Evolutionary conservation across 2,113 vertebrate species (phyloP).

Genomic region (Calonectris borealis): DNA sequence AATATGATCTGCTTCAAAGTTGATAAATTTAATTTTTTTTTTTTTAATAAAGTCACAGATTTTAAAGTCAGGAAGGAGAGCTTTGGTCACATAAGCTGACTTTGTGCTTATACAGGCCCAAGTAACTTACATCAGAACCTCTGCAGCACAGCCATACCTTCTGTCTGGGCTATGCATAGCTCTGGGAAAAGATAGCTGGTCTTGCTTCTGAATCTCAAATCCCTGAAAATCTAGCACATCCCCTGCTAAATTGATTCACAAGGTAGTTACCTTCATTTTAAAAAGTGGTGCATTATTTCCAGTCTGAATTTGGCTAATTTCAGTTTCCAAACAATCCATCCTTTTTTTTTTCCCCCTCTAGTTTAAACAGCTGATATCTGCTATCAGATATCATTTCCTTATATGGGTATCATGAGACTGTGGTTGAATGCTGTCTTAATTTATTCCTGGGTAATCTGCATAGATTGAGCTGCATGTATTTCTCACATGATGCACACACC

Average conservation of each 20-base stretch:
- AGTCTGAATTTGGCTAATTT: not conserved
- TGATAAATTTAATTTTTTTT: not conserved
- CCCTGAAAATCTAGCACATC: not conserved
- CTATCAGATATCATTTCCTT: not conserved
- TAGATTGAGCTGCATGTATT: not conserved
- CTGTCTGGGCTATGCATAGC: not conserved
- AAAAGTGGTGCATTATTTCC: not conserved
- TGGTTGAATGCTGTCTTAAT: not conserved
- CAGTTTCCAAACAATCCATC: not conserved
- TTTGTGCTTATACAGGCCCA: not conserved
- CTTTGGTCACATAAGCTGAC: not conserved
- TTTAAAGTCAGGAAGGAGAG: not conserved
- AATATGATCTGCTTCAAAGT: not conserved
- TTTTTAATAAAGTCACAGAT: not conserved
- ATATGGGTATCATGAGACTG: not conserved
- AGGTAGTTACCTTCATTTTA: not conserved
- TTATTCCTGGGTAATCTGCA: not conserved
- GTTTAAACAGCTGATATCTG: not conserved
- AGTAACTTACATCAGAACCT: not conserved
- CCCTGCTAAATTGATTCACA: not conserved
- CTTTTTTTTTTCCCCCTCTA: not conserved
- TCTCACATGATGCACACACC: not conserved
- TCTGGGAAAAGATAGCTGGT: not conserved
- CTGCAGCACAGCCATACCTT: not conserved
- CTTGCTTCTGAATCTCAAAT: not conserved